Percentiles rank a stretch among this genome's conserved stretches.
These are phyloP conservation scores for Plagiodera versicolora DNA, from an alignment of 2,888 invertebrate genomes.

Conservation along the genomic window DNA sequence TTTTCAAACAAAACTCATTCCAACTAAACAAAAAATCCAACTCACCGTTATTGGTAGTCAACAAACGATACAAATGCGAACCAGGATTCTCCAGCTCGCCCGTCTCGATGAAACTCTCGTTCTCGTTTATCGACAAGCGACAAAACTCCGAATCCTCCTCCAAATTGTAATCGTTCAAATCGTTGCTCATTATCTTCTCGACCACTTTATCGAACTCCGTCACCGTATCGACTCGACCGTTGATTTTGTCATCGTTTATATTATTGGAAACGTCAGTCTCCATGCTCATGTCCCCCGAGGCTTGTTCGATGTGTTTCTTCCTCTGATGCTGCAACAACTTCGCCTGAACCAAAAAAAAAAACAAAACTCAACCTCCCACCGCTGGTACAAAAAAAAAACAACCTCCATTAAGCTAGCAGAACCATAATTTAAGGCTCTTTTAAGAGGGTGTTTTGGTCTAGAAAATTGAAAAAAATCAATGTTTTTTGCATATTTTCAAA, in stretches of 20 bases:
- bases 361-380: no score
- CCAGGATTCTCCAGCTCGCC: slow-evolving; percentile 39
- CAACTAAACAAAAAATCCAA: neutral
- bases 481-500: no score
- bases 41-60: slow-evolving; percentile 51
- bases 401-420: no score
- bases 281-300: slow-evolving; percentile 35
- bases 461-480: no score
- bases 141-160: slow-evolving; percentile 38
- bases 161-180: slow-evolving; percentile 27
- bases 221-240: slow-evolving; percentile 14
- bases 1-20: no score
- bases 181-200: slow-evolving; percentile 27
- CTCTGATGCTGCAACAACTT: slow-evolving; percentile 72
- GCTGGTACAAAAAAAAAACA: no score
- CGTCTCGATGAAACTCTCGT: slow-evolving; percentile 31
- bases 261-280: slow-evolving; percentile 4
- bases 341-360: slow-evolving; percentile 53
- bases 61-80: slow-evolving; percentile 49
- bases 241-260: slow-evolving; percentile 5
- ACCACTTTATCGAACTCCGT: slow-evolving; percentile 26
- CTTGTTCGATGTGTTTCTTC: slow-evolving; percentile 61
- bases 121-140: slow-evolving; percentile 36
- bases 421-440: no score
- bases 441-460: no score